Percentiles rank a stretch among this genome's conserved stretches.
These are phyloP conservation scores for Mobula birostris DNA, from an alignment of 2,113 vertebrate genomes.

Conservation along the genomic window DNA sequence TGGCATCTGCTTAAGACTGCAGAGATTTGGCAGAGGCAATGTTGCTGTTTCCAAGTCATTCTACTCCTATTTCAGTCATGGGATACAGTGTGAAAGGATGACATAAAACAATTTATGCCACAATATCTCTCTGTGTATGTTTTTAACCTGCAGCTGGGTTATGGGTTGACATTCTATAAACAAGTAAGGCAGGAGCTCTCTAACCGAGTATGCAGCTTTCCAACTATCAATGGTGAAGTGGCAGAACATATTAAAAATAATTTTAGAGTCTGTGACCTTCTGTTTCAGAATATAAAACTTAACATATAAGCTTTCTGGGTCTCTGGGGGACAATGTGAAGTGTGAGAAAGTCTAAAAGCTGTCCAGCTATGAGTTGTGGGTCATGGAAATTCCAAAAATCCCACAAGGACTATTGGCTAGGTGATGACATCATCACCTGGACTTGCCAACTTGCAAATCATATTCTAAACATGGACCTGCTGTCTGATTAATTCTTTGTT, in stretches of 20 bases:
- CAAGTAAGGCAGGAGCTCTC: neutral
- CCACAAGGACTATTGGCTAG: slow-evolving; percentile 21
- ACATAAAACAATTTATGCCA: neutral
- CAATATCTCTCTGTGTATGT: neutral
- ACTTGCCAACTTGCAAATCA: slow-evolving; percentile 28
- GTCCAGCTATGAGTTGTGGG: slow-evolving; percentile 23
- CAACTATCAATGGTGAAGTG: too few species aligned
- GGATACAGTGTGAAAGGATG: too few species aligned
- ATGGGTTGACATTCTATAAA: neutral
- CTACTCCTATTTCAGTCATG: neutral
- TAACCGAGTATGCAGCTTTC: neutral
- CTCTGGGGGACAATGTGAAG: slow-evolving; percentile 1
- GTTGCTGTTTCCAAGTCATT: neutral
- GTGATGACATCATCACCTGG: slow-evolving; percentile 32
- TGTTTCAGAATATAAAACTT: slow-evolving; percentile 18
- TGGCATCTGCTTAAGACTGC: neutral
- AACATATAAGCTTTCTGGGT: slow-evolving; percentile 3
- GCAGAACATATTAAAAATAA: neutral
- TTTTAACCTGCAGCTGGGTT: neutral
- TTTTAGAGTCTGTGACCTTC: slow-evolving; percentile 21
- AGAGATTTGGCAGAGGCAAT: neutral
- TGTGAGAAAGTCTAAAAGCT: slow-evolving; percentile 30
- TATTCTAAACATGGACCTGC: slow-evolving; percentile 27
- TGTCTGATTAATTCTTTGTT: slow-evolving; percentile 35
- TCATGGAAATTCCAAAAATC: slow-evolving; percentile 19